Evolutionary conservation across 30 jellyfish, hydroid and myxozoan species (phyloP), one percentile per base, ranked within the genome.

Genomic region (Mastigias papua): DNA sequence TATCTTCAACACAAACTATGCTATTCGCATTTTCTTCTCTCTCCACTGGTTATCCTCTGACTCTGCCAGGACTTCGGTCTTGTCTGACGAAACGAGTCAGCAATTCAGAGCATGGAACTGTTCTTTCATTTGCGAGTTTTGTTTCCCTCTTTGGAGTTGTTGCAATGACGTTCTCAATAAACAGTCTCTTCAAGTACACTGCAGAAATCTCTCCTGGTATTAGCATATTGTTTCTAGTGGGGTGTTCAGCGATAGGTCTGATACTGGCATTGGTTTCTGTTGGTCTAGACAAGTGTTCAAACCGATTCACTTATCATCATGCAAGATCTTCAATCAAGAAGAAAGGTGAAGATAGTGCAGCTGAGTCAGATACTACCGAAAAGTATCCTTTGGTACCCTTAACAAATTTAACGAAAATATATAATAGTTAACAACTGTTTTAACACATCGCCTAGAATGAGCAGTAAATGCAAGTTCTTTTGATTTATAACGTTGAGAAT

Each of bases 51-150:
- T 72, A 72, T 25, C 34, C 83, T 58, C 33, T 72, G 83, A 34
- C 83, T 1, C 37, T 34, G 69, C 35, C 83, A 17, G 83, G 68
- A 22, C 34, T 72, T 7, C 83, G 83, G 67, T 48, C 83, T 20
- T 33, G 66, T 42, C 21, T 72, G 34, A 72, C 83, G 20, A 72
- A 72, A 51, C 42, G 48, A 42, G 83, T 72, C 0, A 46, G 48
- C 31, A 1, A 17, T 10, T 34, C 63, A 8, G 83, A 72, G 37
- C n/a, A 72, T 42, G 83, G 83, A 16, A 72, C 83, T 0, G 83
- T 37, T 34, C 62, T 72, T 17, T 72, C 68, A 1, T 72, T 17
- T 22, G 68, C 83, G 11, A 16, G 67, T 42, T 72, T 72, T 25
- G 35, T 72, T 0, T 34, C 83, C 19, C 33, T 72, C 37, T 8